Evolutionary conservation across 2,113 vertebrate genomes (phyloP).

Genomic region (Channa maculata): DNA sequence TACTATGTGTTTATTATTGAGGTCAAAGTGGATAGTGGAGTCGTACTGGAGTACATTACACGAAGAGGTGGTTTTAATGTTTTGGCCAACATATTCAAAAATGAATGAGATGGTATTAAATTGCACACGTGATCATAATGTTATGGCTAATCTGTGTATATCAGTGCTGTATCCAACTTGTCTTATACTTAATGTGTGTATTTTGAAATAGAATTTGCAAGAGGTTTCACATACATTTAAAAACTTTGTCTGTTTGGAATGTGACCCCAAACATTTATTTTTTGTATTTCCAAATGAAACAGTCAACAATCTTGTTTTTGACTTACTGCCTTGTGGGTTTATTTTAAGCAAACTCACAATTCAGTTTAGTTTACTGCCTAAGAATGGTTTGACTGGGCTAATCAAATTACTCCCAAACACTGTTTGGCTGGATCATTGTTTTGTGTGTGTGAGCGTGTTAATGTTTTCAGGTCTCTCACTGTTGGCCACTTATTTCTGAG

Average conservation of each 20-base stretch:
- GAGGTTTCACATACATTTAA: background rate
- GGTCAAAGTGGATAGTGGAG: too few relatives aligned
- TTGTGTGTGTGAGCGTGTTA: constrained; percentile 8
- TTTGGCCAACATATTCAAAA: too few relatives aligned
- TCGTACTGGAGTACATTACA: too few relatives aligned
- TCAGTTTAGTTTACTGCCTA: constrained; percentile 2
- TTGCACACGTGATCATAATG: too few relatives aligned
- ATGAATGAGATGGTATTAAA: too few relatives aligned
- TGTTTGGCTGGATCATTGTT: constrained; percentile 33
- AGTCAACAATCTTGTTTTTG: constrained; percentile 15
- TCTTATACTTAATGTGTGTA: background rate
- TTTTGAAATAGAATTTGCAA: constrained; percentile 1
- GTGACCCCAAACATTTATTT: constrained; percentile 1
- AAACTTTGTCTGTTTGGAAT: background rate
- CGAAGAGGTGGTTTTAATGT: too few relatives aligned
- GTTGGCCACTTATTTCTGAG: constrained; percentile 23
- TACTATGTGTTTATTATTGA: too few relatives aligned
- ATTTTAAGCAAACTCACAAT: background rate
- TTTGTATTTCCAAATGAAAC: constrained; percentile 15
- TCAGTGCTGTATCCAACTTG: background rate
- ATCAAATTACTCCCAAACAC: constrained; percentile 39
- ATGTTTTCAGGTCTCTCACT: constrained; percentile 27
- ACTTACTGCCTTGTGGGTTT: constrained; percentile 22
- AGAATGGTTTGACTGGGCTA: constrained; percentile 20
- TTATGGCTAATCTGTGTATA: background rate